Base-by-base conservation (phyloP, 1,140 invertebrate species). In the Polypedilum pembai region DNA sequence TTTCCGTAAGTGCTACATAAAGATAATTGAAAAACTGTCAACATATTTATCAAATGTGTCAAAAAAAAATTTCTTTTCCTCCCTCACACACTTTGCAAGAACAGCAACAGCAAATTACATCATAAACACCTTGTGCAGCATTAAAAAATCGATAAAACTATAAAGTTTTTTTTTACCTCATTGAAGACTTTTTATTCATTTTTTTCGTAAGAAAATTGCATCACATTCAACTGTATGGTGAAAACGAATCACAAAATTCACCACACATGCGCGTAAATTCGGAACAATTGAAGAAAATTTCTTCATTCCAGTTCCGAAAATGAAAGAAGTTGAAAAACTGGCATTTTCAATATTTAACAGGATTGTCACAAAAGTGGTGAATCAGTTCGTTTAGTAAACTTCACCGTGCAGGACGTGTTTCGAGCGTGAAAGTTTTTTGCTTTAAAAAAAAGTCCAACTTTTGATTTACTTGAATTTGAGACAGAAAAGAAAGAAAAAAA, bases 81-180 rank as follows among this genome's bases (percentile, higher is more conserved):
- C 24, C 24, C 24, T 33, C 24, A 33, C 24, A n/a, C n/a, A n/a
- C n/a, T n/a, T 33, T 33, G 24, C 5, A 33, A 3, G 24, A 3
- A 33, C 24, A 3, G 24, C 24, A 33, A 33, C 24, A 33, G 24
- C 24, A 33, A 33, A 33, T 33, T 33, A 33, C 24, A 12, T 56
- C 45, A 56, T 56, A 56, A 56, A 56, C 45, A 56, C 45, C 45
- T 56, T 56, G 45, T n/a, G n/a, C 12, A 56, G 45, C n/a, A 56
- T 56, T n/a, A 56, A 56, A 56, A 56, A 56, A 56, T 56, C 45
- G 12, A 56, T 56, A 56, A 56, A 56, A 56, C 45, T 56, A 56
- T 56, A 56, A 56, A 45, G 41, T 45, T 56, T 56, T 56, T 56
- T 56, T 15, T 56, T 56, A 56, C 45, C 45, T 56, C 45, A 56